A percentile compares a stretch with the other conserved stretches of the same genome.
These are phyloP conservation scores for Tragulus kanchil DNA, from an alignment of 2,113 vertebrate species.

Conservation along the genomic window DNA sequence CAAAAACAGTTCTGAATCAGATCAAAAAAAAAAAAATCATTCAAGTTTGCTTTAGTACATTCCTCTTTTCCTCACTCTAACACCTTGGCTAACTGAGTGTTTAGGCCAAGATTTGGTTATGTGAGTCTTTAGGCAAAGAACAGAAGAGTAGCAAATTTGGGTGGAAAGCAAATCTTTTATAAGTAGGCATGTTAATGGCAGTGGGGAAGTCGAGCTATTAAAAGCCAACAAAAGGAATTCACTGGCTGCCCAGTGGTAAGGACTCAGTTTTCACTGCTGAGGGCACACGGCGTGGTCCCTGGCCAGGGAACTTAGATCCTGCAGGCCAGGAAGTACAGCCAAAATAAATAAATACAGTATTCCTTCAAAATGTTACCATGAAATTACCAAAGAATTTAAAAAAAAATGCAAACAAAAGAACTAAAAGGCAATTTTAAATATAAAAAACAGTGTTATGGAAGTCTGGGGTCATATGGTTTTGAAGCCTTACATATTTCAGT, in stretches of 20 bases:
- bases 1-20: not conserved
- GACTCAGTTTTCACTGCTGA: not conserved
- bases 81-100: not conserved
- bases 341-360: not conserved
- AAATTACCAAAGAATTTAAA: not conserved
- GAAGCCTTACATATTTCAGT: not conserved
- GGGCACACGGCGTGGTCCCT: not conserved
- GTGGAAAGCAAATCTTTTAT: not conserved
- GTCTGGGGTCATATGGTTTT: not conserved
- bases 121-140: not conserved
- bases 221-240: not conserved
- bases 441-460: not conserved
- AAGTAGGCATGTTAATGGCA: not conserved
- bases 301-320: not conserved
- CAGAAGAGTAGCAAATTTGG: not conserved
- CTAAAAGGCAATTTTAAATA: not conserved
- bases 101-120: not conserved
- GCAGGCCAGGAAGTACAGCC: not conserved
- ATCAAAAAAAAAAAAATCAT: not conserved
- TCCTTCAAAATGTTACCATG: not conserved
- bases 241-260: not conserved
- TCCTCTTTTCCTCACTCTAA: not conserved
- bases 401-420: not conserved
- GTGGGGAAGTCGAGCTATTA: not conserved
- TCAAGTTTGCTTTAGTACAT: not conserved